Conservation (phyloP, 2,888 invertebrate genomes). For the Thymelicus sylvestris region DNA sequence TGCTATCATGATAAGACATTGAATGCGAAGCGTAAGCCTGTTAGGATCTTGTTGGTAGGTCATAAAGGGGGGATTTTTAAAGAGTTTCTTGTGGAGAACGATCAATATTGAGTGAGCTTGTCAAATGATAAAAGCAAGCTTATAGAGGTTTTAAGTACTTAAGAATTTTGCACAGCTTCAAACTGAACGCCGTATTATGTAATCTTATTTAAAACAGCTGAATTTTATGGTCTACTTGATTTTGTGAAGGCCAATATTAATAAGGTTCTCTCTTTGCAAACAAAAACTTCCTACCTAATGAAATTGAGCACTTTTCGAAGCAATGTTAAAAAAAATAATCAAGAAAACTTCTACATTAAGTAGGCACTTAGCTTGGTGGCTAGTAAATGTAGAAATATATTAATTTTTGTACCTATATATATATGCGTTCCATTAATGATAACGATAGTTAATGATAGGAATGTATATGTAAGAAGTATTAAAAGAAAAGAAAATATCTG, state of each 20-base stretch:
- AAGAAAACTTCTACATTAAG: no score
- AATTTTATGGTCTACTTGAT: background rate
- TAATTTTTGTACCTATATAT: no score
- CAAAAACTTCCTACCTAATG: no score
- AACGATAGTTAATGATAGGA: no score
- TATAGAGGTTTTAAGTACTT: constrained; percentile 48
- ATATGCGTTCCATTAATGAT: no score
- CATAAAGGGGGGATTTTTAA: constrained; percentile 50
- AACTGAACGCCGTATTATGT: constrained; percentile 5
- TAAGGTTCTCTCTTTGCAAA: background rate
- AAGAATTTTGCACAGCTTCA: constrained; percentile 35
- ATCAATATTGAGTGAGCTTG: constrained; percentile 59
- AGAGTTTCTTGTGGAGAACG: constrained; percentile 56
- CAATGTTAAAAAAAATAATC: no score
- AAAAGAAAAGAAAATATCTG: no score
- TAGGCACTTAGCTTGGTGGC: no score
- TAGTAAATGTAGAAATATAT: no score
- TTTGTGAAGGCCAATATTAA: background rate
- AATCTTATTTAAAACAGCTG: constrained; percentile 14
- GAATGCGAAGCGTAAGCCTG: constrained; percentile 13
- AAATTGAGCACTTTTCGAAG: no score
- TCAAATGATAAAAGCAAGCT: constrained; percentile 53
- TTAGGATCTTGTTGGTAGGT: constrained; percentile 11
- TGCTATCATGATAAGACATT: constrained; percentile 37
- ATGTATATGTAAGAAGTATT: no score